Percentiles rank a stretch among this genome's conserved stretches.
Evolutionary conservation across 2,888 invertebrate genomes (phyloP).

Genomic region (Sceliomorpha sp.): DNA sequence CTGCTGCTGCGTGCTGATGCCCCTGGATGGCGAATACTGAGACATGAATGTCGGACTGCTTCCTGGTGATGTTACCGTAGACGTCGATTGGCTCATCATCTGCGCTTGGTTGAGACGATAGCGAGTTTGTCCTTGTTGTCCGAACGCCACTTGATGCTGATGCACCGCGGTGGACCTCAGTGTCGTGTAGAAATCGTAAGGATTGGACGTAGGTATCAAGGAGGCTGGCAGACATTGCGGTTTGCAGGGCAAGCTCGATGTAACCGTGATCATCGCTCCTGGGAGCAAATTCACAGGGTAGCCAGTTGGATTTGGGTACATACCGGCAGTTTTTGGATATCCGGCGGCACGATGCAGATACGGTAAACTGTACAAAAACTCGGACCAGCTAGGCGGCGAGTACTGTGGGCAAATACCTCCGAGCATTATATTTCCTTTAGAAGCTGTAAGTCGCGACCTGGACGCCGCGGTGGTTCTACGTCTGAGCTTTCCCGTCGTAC

Average conservation of each 20-base stretch:
- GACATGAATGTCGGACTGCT: constrained; percentile 82
- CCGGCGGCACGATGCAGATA: constrained; percentile 83
- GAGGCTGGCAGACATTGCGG: constrained; percentile 77
- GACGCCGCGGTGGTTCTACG: constrained; percentile 95
- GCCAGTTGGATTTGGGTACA: constrained; percentile 76
- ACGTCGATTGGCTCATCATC: constrained; percentile 66
- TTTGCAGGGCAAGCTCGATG: constrained; percentile 74
- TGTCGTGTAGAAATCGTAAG: constrained; percentile 81
- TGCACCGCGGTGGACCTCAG: constrained; percentile 81
- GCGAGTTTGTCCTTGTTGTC: constrained; percentile 63
- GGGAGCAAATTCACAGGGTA: constrained; percentile 76
- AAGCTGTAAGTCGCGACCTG: constrained; percentile 92
- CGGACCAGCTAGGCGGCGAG: constrained; percentile 80
- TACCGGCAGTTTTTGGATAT: constrained; percentile 75
- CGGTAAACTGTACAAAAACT: constrained; percentile 86
- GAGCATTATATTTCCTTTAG: constrained; percentile 89
- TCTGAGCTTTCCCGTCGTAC: constrained; percentile 97
- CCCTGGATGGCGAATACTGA: too few species aligned
- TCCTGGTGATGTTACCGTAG: constrained; percentile 76
- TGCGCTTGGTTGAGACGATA: constrained; percentile 63
- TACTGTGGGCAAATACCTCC: constrained; percentile 83
- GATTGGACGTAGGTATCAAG: constrained; percentile 64
- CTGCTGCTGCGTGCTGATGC: constrained; percentile 79
- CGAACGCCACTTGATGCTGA: constrained; percentile 74
- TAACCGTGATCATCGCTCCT: constrained; percentile 60